phyloP scores from a whole-genome alignment of 2,888 invertebrate genomes.

The Caenorhabditis sp. region DNA sequence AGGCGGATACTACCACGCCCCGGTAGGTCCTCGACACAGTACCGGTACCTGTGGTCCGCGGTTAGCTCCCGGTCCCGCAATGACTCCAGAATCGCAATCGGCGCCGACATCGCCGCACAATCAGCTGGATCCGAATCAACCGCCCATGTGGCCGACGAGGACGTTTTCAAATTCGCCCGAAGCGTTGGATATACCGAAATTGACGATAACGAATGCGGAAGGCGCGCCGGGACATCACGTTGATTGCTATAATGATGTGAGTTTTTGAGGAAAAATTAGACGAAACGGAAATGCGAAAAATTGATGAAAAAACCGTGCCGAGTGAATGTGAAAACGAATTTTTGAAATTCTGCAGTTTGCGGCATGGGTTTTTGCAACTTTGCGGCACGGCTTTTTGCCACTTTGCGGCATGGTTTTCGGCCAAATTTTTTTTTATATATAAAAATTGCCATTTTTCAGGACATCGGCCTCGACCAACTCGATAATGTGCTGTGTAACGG shows the following conservation, averaged over 20 bases:
- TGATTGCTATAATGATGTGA: conserved; percentile 72
- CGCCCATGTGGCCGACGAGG: conserved; percentile 74
- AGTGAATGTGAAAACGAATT: too few relatives aligned
- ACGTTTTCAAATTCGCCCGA: conserved; percentile 63
- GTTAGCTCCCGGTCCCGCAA: conserved; percentile 64
- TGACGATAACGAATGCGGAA: conserved; percentile 79
- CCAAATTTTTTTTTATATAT: too few relatives aligned
- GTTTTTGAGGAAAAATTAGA: too few relatives aligned
- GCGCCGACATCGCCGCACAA: conserved; percentile 78
- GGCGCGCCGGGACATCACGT: conserved; percentile 71
- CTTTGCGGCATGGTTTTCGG: too few relatives aligned
- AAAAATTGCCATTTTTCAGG: conserved; percentile 7
- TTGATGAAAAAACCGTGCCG: too few relatives aligned
- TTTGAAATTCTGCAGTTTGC: too few relatives aligned
- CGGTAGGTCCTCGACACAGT: conserved; percentile 66
- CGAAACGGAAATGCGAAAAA: too few relatives aligned
- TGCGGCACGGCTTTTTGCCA: too few relatives aligned
- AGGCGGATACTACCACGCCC: conserved; percentile 48
- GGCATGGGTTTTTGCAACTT: too few relatives aligned
- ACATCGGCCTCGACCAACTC: conserved; percentile 33
- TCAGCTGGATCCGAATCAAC: conserved; percentile 60
- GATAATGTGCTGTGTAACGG: conserved; percentile 43
- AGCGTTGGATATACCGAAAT: conserved; percentile 70
- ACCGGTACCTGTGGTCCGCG: conserved; percentile 72
- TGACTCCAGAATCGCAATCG: conserved; percentile 76